A percentile compares a stretch with the other conserved stretches of the same genome.
phyloP scores from a whole-genome alignment of 2,113 vertebrate species.

The Corythornis cristatus region DNA sequence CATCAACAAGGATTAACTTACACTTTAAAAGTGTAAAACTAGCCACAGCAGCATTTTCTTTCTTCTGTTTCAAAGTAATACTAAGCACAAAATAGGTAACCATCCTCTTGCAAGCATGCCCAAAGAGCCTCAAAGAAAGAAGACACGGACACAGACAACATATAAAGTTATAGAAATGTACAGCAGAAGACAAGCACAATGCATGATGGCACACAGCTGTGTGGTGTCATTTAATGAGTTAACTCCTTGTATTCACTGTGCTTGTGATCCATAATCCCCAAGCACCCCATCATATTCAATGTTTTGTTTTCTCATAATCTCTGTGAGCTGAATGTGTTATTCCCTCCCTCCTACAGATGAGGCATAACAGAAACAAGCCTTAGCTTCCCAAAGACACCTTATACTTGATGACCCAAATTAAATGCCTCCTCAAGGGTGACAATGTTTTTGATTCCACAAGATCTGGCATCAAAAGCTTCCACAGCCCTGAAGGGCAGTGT shows the following conservation, averaged over 20 bases:
- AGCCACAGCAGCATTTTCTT: not conserved
- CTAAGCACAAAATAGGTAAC: not conserved
- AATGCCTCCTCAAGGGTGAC: not conserved
- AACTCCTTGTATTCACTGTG: not conserved
- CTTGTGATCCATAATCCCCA: fast-evolving
- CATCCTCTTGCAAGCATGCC: not conserved
- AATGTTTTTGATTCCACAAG: not conserved
- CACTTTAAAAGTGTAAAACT: not conserved
- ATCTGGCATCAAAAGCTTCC: not conserved
- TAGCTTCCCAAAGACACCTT: not conserved
- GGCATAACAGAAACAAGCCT: not conserved
- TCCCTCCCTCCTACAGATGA: not conserved
- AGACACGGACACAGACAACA: not conserved
- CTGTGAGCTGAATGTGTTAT: not conserved
- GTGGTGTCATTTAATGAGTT: not conserved
- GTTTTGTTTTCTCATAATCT: not conserved
- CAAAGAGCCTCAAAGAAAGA: not conserved
- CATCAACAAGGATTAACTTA: not conserved
- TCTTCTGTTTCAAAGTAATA: not conserved
- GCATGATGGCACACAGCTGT: not conserved
- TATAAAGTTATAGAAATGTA: not conserved
- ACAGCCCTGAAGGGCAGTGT: not conserved
- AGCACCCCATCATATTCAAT: not conserved
- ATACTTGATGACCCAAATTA: not conserved
- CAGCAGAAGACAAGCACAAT: not conserved